Evolutionary conservation across 2,113 vertebrate genomes (phyloP).

Genomic region (Spizaetus ornatus): DNA sequence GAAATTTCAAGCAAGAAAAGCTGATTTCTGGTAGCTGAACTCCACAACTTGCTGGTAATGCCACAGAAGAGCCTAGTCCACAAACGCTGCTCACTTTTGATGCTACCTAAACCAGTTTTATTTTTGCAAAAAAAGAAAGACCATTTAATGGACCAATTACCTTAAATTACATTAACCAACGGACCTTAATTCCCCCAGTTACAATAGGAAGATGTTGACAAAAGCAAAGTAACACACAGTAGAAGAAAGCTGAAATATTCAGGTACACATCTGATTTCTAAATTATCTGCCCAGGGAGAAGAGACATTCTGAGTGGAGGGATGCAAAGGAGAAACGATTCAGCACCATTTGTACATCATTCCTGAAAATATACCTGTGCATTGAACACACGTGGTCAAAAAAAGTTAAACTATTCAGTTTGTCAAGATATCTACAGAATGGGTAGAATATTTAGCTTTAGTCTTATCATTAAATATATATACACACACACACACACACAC

Average conservation of each 20-base stretch:
- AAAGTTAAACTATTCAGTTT: background rate
- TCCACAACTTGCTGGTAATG: background rate
- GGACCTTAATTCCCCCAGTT: background rate
- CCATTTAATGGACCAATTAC: background rate
- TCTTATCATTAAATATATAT: background rate
- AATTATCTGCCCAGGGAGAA: background rate
- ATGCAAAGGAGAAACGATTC: background rate
- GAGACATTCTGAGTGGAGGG: background rate
- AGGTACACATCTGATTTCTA: background rate
- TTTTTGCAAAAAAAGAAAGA: background rate
- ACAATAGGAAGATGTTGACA: background rate
- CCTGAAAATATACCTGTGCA: background rate
- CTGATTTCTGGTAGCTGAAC: background rate
- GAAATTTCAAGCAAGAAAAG: background rate
- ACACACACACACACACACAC: background rate
- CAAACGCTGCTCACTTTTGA: background rate
- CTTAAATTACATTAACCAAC: background rate
- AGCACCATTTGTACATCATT: background rate
- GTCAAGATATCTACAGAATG: background rate
- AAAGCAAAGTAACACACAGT: background rate
- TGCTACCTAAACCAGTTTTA: background rate
- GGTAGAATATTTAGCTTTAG: background rate
- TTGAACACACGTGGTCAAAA: background rate
- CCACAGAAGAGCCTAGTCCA: background rate
- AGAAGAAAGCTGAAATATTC: background rate